These are phyloP conservation scores for Myotis planiceps DNA, from an alignment of 2,797 vertebrate species.

Conservation along the genomic window DNA sequence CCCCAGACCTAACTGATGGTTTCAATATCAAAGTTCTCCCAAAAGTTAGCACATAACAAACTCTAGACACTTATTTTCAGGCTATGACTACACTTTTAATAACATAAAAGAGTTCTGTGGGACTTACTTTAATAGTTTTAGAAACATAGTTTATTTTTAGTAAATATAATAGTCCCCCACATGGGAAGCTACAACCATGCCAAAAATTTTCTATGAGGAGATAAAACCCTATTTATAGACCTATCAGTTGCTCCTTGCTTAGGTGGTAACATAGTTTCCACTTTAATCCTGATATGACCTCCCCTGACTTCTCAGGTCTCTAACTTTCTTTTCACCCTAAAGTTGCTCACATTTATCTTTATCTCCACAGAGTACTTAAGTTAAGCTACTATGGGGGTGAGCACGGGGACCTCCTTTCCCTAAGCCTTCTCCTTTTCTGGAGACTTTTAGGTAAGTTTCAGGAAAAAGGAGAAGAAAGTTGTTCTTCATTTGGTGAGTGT, in stretches of 20 bases:
- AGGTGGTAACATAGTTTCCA: conserved; percentile 80
- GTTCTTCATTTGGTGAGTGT: background rate
- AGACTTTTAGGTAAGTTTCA: background rate
- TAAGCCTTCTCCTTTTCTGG: background rate
- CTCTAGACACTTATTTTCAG: conserved; percentile 44
- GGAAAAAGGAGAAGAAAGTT: background rate
- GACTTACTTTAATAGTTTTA: conserved; percentile 63
- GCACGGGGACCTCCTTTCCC: background rate
- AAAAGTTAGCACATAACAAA: background rate
- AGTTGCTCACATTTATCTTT: conserved; percentile 63
- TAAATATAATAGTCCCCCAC: conserved; percentile 72
- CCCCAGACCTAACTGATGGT: background rate
- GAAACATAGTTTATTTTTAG: conserved; percentile 76
- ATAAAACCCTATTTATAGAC: conserved; percentile 81
- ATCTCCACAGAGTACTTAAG: conserved; percentile 44
- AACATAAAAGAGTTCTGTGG: conserved; percentile 59
- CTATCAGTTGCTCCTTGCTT: conserved; percentile 76
- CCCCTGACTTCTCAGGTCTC: conserved; percentile 63
- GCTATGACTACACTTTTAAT: conserved; percentile 47
- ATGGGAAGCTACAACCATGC: conserved; percentile 70
- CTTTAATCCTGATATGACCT: conserved; percentile 75
- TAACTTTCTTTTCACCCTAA: conserved; percentile 49
- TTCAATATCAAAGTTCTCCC: conserved; percentile 26
- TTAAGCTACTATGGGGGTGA: background rate
- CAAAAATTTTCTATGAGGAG: conserved; percentile 70